Evolutionary conservation across 2,888 invertebrate genomes (phyloP).

Genomic region (Phaedon cochleariae): DNA sequence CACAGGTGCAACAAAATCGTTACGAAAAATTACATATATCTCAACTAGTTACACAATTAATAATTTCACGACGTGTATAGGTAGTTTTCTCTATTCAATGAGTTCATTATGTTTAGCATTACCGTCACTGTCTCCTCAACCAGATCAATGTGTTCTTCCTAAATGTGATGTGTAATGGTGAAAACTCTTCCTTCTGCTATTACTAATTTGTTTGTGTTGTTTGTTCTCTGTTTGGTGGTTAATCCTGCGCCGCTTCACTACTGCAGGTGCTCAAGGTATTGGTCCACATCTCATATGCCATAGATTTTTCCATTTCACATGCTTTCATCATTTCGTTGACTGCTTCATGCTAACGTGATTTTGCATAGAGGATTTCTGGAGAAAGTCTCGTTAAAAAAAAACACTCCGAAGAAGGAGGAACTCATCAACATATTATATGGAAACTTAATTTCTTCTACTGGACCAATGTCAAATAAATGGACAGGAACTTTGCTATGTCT

Average conservation of each 20-base stretch:
- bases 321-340: slow-evolving; percentile 7
- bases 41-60: no score
- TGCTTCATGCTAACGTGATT: background rate
- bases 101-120: slow-evolving; percentile 5
- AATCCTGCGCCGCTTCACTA: slow-evolving; percentile 61
- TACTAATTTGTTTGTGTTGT: slow-evolving; percentile 63
- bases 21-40: no score
- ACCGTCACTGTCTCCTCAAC: background rate
- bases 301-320: slow-evolving; percentile 18
- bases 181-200: slow-evolving; percentile 38
- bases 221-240: slow-evolving; percentile 63
- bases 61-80: no score
- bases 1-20: no score
- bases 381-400: no score
- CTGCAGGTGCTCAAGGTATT: slow-evolving; percentile 66
- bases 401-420: no score
- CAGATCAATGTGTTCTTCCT: slow-evolving; percentile 22
- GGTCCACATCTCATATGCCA: slow-evolving; percentile 45
- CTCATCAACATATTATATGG: no score
- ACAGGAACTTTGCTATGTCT: no score
- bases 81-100: no score
- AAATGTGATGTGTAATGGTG: slow-evolving; percentile 33
- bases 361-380: background rate
- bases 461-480: no score
- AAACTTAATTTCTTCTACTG: no score